Evolutionary conservation across 2,797 vertebrate species (phyloP), one percentile per base, ranked within the genome.

Genomic region (Coranthus polyacanthus): DNA sequence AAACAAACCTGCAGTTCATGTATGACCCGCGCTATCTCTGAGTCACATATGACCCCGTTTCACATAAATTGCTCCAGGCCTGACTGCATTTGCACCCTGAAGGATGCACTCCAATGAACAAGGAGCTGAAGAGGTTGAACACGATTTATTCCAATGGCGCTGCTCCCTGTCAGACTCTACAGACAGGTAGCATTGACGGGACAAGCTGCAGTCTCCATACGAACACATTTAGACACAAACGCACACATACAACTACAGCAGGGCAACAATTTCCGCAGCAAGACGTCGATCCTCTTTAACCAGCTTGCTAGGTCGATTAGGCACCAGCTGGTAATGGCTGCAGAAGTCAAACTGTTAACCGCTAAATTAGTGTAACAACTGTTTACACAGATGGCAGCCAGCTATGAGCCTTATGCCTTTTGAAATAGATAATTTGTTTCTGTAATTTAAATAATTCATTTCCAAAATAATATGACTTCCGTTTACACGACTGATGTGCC

Each of bases 231-330:
- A 17, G 43, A 21, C 20, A 52, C 36, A 58, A 53, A 29, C 21
- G 29, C 10, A 47, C 21, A 58, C 34, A 49, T 15, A 13, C 17
- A 45, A 50, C 11, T 20, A 29, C 44, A 13, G 15, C 29, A 21
- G 37, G 20, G 58, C 52, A 66, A 61, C 2, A 16, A 43, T 60
- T 66, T 60, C 21, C 39, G 59, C 17, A 59, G 36, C n/a, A 22
- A 58, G 18, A 53, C 53, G 50, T 82, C 59, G 57, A 46, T 75
- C 67, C 52, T 75, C 53, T 72, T 80, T 69, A 64, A 22, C 47
- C 22, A 34, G 37, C 52, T 46, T 60, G 38, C 56, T 24, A 45
- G 21, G 24, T 72, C 46, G 24, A 75, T 76, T 61, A 68, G 55
- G 57, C 61, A 50, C 36, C 60, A 68, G 38, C 67, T 63, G 60